Evolutionary conservation across 2,888 invertebrate genomes (phyloP).

Genomic region (Volucella bombylans): DNA sequence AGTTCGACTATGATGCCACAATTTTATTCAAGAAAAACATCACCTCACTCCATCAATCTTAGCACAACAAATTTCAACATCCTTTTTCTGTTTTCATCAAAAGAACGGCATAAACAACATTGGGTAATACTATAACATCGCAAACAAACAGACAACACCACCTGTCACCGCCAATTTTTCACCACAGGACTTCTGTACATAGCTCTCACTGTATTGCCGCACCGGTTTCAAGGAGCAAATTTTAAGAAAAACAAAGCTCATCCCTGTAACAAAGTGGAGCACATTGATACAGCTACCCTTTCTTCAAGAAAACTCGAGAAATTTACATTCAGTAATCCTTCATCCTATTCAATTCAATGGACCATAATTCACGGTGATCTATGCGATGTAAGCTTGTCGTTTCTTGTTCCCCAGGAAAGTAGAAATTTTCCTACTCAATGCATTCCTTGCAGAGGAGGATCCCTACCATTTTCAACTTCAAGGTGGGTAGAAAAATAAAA

Average conservation of each 20-base stretch:
- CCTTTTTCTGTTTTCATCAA: conserved; percentile 2
- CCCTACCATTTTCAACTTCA: too few relatives aligned
- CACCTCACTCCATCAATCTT: not conserved
- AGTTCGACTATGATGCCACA: too few relatives aligned
- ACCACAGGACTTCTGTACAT: not conserved
- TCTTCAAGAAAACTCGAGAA: not conserved
- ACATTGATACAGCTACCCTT: not conserved
- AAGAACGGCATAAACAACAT: conserved; percentile 14
- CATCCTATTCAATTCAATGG: conserved; percentile 38
- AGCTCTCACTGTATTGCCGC: not conserved
- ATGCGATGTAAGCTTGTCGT: conserved; percentile 42
- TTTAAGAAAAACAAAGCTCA: conserved; percentile 19
- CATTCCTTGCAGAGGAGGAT: conserved; percentile 5
- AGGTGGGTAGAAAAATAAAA: not conserved
- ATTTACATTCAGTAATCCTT: conserved; percentile 34
- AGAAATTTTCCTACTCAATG: conserved; percentile 5
- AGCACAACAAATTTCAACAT: not conserved
- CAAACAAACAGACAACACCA: conserved; percentile 48
- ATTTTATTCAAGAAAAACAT: too few relatives aligned
- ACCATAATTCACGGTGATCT: conserved; percentile 64
- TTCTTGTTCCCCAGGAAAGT: conserved; percentile 13
- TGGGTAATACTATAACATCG: not conserved
- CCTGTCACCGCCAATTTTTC: conserved; percentile 56
- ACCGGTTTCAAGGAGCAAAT: not conserved
- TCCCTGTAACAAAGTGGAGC: not conserved